Evolutionary conservation across 2,797 vertebrate genomes (phyloP).

Genomic region (Urocyon cinereoargenteus): DNA sequence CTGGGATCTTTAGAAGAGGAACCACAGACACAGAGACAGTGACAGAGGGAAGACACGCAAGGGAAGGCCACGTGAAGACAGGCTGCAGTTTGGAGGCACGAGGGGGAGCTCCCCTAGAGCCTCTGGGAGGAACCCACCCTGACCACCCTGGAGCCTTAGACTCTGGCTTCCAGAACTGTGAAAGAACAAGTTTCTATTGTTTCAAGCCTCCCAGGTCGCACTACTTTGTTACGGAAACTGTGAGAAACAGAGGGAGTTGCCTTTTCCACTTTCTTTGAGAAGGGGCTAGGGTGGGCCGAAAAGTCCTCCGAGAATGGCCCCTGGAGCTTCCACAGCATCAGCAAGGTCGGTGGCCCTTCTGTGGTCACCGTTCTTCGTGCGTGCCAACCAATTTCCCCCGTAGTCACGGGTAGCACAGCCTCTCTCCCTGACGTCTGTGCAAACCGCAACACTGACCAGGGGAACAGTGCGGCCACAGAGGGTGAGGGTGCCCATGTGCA

Average conservation of each 20-base stretch:
- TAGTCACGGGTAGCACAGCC: neutral
- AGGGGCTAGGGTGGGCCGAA: neutral
- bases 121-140: neutral
- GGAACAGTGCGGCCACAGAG: accelerated
- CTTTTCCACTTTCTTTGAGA: neutral
- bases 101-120: neutral
- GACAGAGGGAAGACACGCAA: neutral
- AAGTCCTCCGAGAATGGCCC: too few species aligned
- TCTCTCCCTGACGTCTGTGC: neutral
- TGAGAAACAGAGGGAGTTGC: neutral
- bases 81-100: accelerated
- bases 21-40: neutral
- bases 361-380: neutral
- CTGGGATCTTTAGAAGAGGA: neutral
- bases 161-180: neutral
- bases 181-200: neutral
- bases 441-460: neutral
- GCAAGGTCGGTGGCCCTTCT: accelerated
- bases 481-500: neutral
- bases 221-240: neutral
- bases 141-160: neutral
- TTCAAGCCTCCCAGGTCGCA: neutral
- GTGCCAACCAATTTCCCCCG: neutral
- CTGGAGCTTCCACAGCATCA: accelerated
- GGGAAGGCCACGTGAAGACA: neutral